Percentiles rank a stretch among this genome's conserved stretches.
These are phyloP conservation scores for Austrolebias charrua DNA, from an alignment of 2,797 vertebrate species.

Conservation along the genomic window DNA sequence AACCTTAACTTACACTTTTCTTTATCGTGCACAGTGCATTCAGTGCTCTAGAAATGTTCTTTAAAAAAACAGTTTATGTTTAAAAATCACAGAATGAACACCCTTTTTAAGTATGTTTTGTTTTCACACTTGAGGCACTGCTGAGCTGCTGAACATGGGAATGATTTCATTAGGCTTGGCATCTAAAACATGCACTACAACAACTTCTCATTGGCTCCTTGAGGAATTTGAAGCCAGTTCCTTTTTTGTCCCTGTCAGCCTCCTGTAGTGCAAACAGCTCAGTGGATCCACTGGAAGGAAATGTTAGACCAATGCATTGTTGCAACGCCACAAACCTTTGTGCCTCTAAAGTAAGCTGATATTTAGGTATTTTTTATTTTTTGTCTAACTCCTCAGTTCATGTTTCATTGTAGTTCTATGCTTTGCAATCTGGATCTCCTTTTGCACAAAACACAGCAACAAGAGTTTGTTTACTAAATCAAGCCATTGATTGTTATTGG, in stretches of 20 bases:
- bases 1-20: neutral
- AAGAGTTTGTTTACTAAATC: slow-evolving; percentile 24
- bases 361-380: slow-evolving; percentile 24
- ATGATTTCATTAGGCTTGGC: slow-evolving; percentile 35
- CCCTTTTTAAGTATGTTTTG: slow-evolving; percentile 2
- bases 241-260: slow-evolving; percentile 37
- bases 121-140: slow-evolving; percentile 1
- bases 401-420: slow-evolving; percentile 40
- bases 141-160: neutral
- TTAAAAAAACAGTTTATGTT: neutral
- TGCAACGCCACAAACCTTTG: slow-evolving; percentile 59
- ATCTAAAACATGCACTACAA: slow-evolving; percentile 46
- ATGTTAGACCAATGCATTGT: slow-evolving; percentile 51
- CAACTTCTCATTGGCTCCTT: slow-evolving; percentile 34
- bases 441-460: slow-evolving; percentile 23
- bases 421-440: neutral
- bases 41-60: neutral
- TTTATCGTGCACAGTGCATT: neutral
- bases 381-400: slow-evolving; percentile 43
- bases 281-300: slow-evolving; percentile 38
- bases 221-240: slow-evolving; percentile 30
- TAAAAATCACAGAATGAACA: neutral
- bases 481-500: slow-evolving; percentile 2
- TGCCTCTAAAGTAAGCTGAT: slow-evolving; percentile 60
- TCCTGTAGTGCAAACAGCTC: slow-evolving; percentile 37